These are phyloP conservation scores for Ferrisia virgata DNA, from an alignment of 2,888 invertebrate genomes.

Conservation along the genomic window DNA sequence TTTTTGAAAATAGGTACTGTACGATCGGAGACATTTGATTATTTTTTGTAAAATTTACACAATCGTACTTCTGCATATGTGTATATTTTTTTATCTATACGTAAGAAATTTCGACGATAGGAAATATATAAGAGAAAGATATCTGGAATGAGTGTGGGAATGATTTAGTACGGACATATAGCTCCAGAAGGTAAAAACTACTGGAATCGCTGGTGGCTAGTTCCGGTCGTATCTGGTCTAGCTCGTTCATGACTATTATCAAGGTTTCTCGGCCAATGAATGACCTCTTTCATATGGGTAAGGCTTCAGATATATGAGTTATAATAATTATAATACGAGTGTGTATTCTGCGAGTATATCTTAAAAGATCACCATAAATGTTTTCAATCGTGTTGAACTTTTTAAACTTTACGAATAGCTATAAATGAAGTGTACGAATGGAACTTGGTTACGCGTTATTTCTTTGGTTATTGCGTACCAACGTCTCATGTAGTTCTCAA, in stretches of 20 bases:
- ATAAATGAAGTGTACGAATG: neutral
- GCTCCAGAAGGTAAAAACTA: conserved; percentile 42
- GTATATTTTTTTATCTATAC: neutral
- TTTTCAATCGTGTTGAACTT: neutral
- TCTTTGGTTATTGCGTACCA: too few species aligned
- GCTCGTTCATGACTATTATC: conserved; percentile 44
- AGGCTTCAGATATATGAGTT: conserved; percentile 12
- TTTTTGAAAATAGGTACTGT: too few species aligned
- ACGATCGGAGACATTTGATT: too few species aligned
- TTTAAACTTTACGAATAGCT: neutral
- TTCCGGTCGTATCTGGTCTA: conserved; percentile 43
- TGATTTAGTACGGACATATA: conserved; percentile 41
- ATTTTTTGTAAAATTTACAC: too few species aligned
- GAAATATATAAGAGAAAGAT: neutral
- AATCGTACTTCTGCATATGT: neutral
- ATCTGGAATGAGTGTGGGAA: conserved; percentile 39
- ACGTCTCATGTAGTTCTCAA: too few species aligned
- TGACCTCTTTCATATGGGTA: conserved; percentile 37
- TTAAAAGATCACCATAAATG: neutral
- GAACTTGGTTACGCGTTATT: too few species aligned
- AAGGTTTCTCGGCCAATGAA: conserved; percentile 45
- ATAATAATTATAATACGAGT: conserved; percentile 36
- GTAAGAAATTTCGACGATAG: conserved; percentile 27
- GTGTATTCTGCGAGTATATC: neutral
- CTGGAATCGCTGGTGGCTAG: conserved; percentile 44